Percentiles rank a stretch among this genome's conserved stretches.
These are phyloP conservation scores for Agelas oroides DNA, from an alignment of 37 sponge, comb jelly and placozoan species.

Conservation along the genomic window DNA sequence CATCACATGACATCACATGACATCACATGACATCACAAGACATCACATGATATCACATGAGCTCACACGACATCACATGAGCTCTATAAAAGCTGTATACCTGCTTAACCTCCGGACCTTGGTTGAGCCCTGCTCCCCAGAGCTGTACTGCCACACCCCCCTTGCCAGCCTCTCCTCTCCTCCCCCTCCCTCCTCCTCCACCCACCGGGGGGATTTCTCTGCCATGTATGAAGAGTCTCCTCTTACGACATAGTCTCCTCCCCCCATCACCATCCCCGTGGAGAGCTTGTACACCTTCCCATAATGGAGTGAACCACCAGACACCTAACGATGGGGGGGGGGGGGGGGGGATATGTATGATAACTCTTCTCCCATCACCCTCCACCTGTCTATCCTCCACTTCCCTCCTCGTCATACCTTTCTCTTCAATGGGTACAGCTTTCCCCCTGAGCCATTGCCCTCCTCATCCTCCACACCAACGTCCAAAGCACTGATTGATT, in stretches of 20 bases:
- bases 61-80: too few relatives aligned
- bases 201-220: slow-evolving; percentile 39
- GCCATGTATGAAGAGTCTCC: slow-evolving; percentile 58
- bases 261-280: neutral
- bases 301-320: neutral
- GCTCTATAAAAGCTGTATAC: too few relatives aligned
- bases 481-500: slow-evolving; percentile 50
- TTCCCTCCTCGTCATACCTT: too few relatives aligned
- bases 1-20: too few relatives aligned
- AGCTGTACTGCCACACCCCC: neutral
- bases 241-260: slow-evolving; percentile 49
- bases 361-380: neutral
- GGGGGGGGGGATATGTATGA: too few relatives aligned
- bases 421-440: too few relatives aligned
- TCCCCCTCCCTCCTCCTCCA: slow-evolving; percentile 6
- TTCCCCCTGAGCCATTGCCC: neutral
- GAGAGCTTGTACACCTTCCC: slow-evolving; percentile 14
- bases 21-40: too few relatives aligned
- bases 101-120: neutral
- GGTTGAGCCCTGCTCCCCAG: neutral
- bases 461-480: slow-evolving; percentile 17
- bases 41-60: too few relatives aligned
- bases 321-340: too few relatives aligned
- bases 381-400: too few relatives aligned
- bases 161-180: neutral